phyloP scores from a whole-genome alignment of 2,797 vertebrate genomes.

The Heteromormyrus szaboi region DNA sequence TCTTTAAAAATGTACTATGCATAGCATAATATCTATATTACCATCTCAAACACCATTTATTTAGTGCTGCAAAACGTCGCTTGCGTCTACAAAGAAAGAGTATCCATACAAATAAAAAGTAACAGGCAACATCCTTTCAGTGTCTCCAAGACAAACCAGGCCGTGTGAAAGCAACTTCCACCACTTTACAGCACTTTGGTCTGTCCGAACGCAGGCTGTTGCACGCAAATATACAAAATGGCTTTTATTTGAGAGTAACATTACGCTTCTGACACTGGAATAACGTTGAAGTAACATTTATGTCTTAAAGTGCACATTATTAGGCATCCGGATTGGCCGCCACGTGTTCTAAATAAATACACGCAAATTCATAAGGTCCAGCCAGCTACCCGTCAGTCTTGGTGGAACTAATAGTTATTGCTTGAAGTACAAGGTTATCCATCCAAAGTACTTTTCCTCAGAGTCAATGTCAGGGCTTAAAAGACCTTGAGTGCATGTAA shows the following conservation, averaged over 20 bases:
- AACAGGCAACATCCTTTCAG: conserved; percentile 45
- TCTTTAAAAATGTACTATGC: conserved; percentile 46
- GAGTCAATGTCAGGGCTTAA: background rate
- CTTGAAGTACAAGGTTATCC: conserved; percentile 26
- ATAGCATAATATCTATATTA: conserved; percentile 32
- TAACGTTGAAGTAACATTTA: conserved; percentile 34
- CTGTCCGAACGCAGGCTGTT: conserved; percentile 58
- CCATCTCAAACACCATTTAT: conserved; percentile 39
- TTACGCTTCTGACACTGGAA: conserved; percentile 35
- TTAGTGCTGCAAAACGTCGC: conserved; percentile 39
- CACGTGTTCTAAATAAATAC: conserved; percentile 57
- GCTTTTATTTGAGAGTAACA: conserved; percentile 24
- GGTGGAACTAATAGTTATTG: conserved; percentile 73
- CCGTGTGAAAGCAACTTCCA: conserved; percentile 66
- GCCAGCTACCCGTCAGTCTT: conserved; percentile 67
- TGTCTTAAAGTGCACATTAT: conserved; percentile 79
- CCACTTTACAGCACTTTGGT: conserved; percentile 84
- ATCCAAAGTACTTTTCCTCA: background rate
- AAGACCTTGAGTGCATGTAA: background rate
- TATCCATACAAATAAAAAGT: conserved; percentile 35
- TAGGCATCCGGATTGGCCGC: conserved; percentile 58
- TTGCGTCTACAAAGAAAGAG: conserved; percentile 28
- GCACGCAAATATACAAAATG: conserved; percentile 49
- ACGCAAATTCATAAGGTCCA: conserved; percentile 45
- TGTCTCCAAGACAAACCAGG: conserved; percentile 57